These are phyloP conservation scores for Tethea ocularis DNA, from an alignment of 2,888 invertebrate species.

Conservation along the genomic window DNA sequence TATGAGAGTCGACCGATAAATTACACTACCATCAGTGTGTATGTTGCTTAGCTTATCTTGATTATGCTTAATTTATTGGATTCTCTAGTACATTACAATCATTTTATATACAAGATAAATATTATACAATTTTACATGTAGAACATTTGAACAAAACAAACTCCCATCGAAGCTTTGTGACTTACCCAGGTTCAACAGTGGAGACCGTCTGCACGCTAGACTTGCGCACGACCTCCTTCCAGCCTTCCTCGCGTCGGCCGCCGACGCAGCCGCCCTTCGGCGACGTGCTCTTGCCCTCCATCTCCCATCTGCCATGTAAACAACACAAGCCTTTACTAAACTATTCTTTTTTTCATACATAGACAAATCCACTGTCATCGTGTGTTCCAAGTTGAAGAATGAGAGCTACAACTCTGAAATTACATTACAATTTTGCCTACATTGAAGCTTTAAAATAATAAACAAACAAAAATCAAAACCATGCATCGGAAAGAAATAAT, in stretches of 20 bases:
- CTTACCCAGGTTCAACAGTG: slow-evolving; percentile 76
- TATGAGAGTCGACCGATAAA: no score
- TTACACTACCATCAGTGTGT: no score
- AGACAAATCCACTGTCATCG: not conserved
- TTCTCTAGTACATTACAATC: no score
- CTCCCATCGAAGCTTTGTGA: no score
- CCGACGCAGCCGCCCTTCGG: slow-evolving; percentile 85
- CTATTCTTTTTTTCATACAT: slow-evolving; percentile 10
- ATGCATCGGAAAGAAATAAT: slow-evolving; percentile 16
- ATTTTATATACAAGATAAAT: no score
- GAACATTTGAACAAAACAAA: no score
- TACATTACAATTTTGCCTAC: not conserved
- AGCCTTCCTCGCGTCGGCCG: slow-evolving; percentile 94
- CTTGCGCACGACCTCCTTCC: slow-evolving; percentile 98
- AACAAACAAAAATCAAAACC: slow-evolving; percentile 26
- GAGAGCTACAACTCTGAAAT: not conserved
- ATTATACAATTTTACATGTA: no score
- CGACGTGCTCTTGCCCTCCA: slow-evolving; percentile 83
- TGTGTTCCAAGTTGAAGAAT: not conserved
- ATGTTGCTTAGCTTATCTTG: no score
- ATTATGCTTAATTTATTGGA: no score
- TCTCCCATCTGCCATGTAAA: slow-evolving; percentile 63
- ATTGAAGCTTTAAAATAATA: not conserved
- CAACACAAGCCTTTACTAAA: slow-evolving; percentile 13
- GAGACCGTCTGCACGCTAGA: slow-evolving; percentile 86